Conservation (phyloP, 2,888 invertebrate species). For the Athalia rosae region DNA sequence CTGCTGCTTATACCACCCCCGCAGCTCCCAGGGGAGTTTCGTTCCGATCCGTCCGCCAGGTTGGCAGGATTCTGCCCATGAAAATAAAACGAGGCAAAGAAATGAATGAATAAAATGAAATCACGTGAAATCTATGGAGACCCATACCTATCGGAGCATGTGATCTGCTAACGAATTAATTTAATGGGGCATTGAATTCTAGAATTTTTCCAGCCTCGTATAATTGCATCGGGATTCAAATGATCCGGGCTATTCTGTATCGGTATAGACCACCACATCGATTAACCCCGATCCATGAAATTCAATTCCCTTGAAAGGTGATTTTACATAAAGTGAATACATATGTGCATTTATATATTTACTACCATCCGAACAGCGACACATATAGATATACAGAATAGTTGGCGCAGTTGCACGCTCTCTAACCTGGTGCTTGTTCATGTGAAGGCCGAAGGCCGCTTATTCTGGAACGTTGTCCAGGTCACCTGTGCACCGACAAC, state of each 20-base stretch:
- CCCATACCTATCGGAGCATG: background rate
- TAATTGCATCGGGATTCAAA: background rate
- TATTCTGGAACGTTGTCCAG: conserved; percentile 27
- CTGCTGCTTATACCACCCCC: conserved; percentile 64
- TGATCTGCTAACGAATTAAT: background rate
- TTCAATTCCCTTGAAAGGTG: conserved; percentile 30
- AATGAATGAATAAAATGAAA: background rate
- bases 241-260: no score
- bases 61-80: conserved; percentile 66
- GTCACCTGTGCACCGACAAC: background rate
- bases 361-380: background rate
- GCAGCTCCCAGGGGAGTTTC: conserved; percentile 67
- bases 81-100: background rate
- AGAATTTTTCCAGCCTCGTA: background rate
- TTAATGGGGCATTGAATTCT: background rate
- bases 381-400: background rate
- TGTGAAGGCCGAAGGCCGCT: conserved; percentile 25
- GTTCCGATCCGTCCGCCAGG: conserved; percentile 71
- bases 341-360: background rate
- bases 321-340: background rate
- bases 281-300: conserved; percentile 32
- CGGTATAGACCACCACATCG: background rate
- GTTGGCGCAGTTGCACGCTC: conserved; percentile 23
- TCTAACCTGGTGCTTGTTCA: conserved; percentile 18
- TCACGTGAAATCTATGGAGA: background rate